Percentiles rank a stretch among this genome's conserved stretches.
phyloP scores from a whole-genome alignment of 2,888 invertebrate species.

The Dendrolimus pini region DNA sequence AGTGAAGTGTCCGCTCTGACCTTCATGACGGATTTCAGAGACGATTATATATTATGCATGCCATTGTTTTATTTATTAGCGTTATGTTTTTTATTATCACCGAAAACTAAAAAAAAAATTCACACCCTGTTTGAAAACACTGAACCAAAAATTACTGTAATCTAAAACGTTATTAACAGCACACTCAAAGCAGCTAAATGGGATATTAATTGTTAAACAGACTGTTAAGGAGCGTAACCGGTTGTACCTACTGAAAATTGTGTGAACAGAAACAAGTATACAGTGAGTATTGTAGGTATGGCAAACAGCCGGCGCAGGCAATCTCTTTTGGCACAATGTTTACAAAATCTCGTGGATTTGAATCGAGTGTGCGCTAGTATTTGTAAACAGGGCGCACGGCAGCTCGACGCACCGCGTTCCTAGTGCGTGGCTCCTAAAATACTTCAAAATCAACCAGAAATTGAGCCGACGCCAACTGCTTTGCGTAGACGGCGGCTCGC shows the following conservation, averaged over 20 bases:
- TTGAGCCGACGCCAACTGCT: conserved; percentile 70
- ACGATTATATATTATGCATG: conserved; percentile 12
- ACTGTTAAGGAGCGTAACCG: conserved; percentile 21
- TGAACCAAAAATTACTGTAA: too few relatives aligned
- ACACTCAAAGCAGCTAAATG: conserved; percentile 11
- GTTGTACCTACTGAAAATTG: conserved; percentile 18
- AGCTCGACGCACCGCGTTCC: conserved; percentile 30
- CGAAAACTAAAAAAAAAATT: not conserved
- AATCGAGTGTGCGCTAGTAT: conserved; percentile 67
- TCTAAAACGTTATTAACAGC: too few relatives aligned
- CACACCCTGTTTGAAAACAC: too few relatives aligned
- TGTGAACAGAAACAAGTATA: conserved; percentile 22
- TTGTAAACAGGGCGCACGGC: conserved; percentile 64
- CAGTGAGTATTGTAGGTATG: conserved; percentile 22
- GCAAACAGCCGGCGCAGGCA: conserved; percentile 38
- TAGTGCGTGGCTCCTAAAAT: conserved; percentile 67
- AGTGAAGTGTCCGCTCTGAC: conserved; percentile 18
- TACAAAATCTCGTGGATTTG: conserved; percentile 65
- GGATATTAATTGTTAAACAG: conserved; percentile 22
- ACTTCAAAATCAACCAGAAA: conserved; percentile 59
- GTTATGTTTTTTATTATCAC: conserved; percentile 3
- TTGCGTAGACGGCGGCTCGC: conserved; percentile 68
- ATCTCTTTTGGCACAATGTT: conserved; percentile 61
- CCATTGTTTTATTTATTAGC: conserved; percentile 14
- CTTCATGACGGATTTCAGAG: conserved; percentile 16